These are phyloP conservation scores for Uria lomvia DNA, from an alignment of 2,113 vertebrate species.

Conservation along the genomic window DNA sequence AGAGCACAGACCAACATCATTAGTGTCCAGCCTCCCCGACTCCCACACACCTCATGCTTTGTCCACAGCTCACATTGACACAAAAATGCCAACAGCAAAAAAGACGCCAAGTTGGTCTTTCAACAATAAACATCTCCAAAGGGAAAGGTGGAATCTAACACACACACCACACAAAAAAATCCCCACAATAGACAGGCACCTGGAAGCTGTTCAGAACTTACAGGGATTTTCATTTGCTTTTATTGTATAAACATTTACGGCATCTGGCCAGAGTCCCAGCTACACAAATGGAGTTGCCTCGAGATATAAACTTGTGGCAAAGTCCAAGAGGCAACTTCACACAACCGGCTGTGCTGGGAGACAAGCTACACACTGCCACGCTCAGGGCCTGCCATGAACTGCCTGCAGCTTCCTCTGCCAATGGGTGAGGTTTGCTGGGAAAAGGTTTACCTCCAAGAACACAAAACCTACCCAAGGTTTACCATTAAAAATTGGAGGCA, in stretches of 20 bases:
- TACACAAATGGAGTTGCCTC: neutral
- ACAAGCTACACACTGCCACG: neutral
- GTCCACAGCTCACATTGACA: neutral
- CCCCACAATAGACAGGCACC: neutral
- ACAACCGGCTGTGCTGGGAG: neutral
- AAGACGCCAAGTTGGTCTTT: neutral
- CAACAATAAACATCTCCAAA: neutral
- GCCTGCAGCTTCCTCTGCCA: neutral
- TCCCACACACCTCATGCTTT: neutral
- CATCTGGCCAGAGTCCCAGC: neutral
- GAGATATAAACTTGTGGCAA: neutral
- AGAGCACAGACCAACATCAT: neutral
- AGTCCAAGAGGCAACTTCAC: neutral
- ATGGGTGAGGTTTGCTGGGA: accelerated
- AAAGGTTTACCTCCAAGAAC: neutral
- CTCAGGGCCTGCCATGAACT: neutral
- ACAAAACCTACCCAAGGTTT: neutral
- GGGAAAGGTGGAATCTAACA: neutral
- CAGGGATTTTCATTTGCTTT: neutral
- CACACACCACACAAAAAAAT: neutral
- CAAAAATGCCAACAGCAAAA: neutral
- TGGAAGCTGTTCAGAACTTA: neutral
- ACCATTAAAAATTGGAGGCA: accelerated
- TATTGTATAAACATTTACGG: neutral
- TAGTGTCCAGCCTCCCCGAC: neutral